Base-by-base conservation (phyloP, 2,888 invertebrate species). In the Lasius platythorax region DNA sequence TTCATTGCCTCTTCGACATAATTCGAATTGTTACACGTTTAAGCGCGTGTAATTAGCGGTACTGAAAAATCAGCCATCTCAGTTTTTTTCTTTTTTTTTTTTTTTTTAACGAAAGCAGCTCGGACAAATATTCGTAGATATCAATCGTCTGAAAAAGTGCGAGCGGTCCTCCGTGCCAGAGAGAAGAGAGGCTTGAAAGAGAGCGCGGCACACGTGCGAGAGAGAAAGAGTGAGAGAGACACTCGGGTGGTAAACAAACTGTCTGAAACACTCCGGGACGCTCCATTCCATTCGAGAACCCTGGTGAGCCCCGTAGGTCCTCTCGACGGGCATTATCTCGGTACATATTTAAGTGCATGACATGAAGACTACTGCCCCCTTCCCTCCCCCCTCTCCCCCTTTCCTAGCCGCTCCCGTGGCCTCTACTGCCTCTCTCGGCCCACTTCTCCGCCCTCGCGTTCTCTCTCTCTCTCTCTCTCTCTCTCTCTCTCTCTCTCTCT, bases 261-360 rank as follows among this genome's bases (percentile, higher is more conserved):
- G 94, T 94, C 94, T 93, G 93, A 93, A 94, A 94, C 94, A 94
- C 93, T 93, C 94, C 90, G 91, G 89, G 90, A 89, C 90, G 91
- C 90, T 91, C 92, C 90, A 92, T 93, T 93, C 92, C 93, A 92
- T 92, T 93, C 87, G 91, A 93, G 92, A 88, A 87, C 85, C 87
- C 86, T 86, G 90, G 53, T 87, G 85, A 88, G 78, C 89, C 90
- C 89, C 88, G 89, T 87, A 87, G 88, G 90, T 90, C 91, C 90
- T 93, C 92, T 93, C 92, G 87, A 91, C 89, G 91, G 79, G 93
- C 91, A 94, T 94, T 94, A 94, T 94, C 93, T 93, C 92, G 92
- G 93, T 94, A 94, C 94, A 94, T 94, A 94, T 94, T 94, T 94
- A 94, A 94, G 94, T 94, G 92, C 93, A 92, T 92, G 92, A 93